These are phyloP conservation scores for Saccopteryx leptura DNA, from an alignment of 2,113 vertebrate genomes.

Conservation along the genomic window DNA sequence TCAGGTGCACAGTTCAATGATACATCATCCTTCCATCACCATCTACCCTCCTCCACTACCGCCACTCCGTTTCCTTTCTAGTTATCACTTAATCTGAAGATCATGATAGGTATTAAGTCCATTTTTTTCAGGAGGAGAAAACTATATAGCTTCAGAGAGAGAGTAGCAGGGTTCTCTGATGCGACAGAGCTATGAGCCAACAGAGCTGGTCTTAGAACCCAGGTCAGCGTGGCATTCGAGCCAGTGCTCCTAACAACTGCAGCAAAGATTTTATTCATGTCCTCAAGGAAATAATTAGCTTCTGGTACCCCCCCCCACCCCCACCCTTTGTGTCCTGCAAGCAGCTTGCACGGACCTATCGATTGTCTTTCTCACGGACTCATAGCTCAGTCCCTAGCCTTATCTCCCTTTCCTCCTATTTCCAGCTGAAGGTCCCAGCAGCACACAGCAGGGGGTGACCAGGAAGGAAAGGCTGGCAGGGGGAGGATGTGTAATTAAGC, in stretches of 20 bases:
- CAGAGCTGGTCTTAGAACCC: neutral
- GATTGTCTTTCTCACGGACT: neutral
- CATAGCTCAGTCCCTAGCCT: neutral
- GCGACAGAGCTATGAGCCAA: neutral
- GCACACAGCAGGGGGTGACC: conserved; percentile 62
- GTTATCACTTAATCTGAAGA: neutral
- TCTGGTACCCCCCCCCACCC: neutral
- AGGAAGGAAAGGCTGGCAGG: conserved; percentile 61
- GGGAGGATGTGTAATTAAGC: conserved; percentile 73
- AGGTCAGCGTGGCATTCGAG: neutral
- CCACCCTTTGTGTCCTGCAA: neutral
- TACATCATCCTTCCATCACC: no score
- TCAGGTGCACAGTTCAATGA: no score
- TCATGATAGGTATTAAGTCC: neutral
- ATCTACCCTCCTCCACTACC: no score
- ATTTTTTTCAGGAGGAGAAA: neutral
- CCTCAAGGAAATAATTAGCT: conserved; percentile 3
- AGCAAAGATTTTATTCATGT: neutral
- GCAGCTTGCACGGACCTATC: neutral
- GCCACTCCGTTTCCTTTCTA: neutral
- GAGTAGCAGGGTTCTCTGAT: neutral
- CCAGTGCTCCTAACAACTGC: neutral
- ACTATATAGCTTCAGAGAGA: neutral
- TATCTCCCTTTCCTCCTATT: neutral
- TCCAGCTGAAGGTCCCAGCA: conserved; percentile 38